Base-by-base conservation (phyloP, 1,140 invertebrate genomes). In the Chymomyza costata region DNA sequence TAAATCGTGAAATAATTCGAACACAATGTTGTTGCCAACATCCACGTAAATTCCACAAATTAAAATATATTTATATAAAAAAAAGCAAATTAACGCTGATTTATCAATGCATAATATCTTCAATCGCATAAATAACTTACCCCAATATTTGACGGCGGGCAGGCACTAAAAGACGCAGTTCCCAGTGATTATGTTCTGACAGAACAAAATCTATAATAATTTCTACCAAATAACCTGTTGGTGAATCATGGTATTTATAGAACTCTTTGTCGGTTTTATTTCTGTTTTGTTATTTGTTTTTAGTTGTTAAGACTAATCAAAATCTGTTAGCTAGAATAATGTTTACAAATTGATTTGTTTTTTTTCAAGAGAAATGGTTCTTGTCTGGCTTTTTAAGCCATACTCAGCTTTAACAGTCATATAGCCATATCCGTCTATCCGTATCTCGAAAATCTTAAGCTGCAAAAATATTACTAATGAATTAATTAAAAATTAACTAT, bases 161-260 rank as follows among this genome's bases (percentile, higher is more conserved):
- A 25, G 21, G 8, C 21, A 8, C 3, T 25, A 25, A 5, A 25
- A 3, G 3, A 25, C 8, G 8, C 8, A 25, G 21, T 25, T 5
- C 8, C 8, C 8, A 3, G 3, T 25, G 21, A 25, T 5, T 25
- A 25, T 25, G 21, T 25, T 25, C 21, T 25, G 21, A 3, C 21
- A 25, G 3, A 25, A n/a, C n/a, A n/a, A n/a, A n/a, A n/a, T n/a
- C n/a, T n/a, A n/a, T n/a, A 25, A 25, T 25, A 25, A 5, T 25
- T 25, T 8, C 3, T 5, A 8, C 21, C 21, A 25, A 3, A 35
- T 37, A 78, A 78, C 71, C 67, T 39, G 71, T 78, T 71, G 14
- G 41, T 78, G 71, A 78, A 64, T 78, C 71, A 78, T 32, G 21
- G 11, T 32, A 43, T 45, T 49, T 53, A 35, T 37, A 48, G 62